These are phyloP conservation scores for Rhea pennata DNA, from an alignment of 2,113 vertebrate genomes.

Conservation along the genomic window DNA sequence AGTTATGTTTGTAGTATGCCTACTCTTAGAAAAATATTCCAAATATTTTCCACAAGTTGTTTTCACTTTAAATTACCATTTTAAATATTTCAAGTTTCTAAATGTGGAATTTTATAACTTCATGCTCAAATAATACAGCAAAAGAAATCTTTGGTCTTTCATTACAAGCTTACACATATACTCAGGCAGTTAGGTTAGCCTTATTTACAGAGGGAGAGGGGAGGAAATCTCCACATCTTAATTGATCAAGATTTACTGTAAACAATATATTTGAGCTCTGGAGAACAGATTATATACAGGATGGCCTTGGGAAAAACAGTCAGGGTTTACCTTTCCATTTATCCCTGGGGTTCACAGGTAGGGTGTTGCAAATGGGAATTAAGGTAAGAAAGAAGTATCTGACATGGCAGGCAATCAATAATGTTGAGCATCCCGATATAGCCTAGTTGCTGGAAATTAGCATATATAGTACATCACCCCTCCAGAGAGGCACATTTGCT, in stretches of 20 bases:
- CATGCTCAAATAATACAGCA: background rate
- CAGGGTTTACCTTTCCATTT: background rate
- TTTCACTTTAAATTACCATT: background rate
- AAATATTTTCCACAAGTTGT: rapidly evolving
- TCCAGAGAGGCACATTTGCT: background rate
- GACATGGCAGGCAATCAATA: background rate
- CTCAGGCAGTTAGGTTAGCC: background rate
- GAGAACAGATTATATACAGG: rapidly evolving
- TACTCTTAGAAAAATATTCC: background rate
- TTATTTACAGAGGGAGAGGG: rapidly evolving
- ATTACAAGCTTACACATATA: background rate
- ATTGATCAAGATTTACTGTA: background rate
- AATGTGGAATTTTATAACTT: background rate
- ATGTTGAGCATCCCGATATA: rapidly evolving
- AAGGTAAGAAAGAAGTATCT: background rate
- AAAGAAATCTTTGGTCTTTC: background rate
- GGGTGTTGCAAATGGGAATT: background rate
- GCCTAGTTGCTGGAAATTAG: background rate
- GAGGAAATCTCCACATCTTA: background rate
- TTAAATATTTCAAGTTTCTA: background rate
- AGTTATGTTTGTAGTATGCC: rapidly evolving
- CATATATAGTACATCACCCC: rapidly evolving
- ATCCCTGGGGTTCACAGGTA: background rate
- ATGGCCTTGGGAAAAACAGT: background rate
- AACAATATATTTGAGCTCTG: background rate